Percentiles rank a stretch among this genome's conserved stretches.
Evolutionary conservation across 1,140 invertebrate species (phyloP).

Genomic region (Anagrus nilaparvatae): DNA sequence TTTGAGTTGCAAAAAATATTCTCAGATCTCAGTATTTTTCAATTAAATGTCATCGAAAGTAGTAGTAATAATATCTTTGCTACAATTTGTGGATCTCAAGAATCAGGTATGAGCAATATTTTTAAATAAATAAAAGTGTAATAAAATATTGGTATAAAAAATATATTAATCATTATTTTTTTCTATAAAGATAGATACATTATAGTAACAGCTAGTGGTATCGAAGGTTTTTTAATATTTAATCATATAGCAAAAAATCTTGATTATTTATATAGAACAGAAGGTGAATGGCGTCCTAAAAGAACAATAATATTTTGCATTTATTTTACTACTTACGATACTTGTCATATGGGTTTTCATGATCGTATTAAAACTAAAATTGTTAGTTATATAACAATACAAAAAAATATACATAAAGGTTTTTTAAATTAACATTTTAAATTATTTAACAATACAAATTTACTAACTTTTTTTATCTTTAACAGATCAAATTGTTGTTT

Average conservation of each 20-base stretch:
- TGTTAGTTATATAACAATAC: slow-evolving; percentile 29
- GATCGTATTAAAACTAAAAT: slow-evolving; percentile 24
- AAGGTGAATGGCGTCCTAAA: slow-evolving; percentile 29
- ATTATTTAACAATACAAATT: slow-evolving; percentile 3
- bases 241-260: slow-evolving; percentile 29
- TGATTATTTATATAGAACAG: slow-evolving; percentile 19
- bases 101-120: slow-evolving; percentile 26
- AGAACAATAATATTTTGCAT: slow-evolving; percentile 34
- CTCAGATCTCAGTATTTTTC: slow-evolving; percentile 14
- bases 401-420: slow-evolving; percentile 28
- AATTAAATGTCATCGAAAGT: slow-evolving; percentile 17
- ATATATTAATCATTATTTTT: slow-evolving; percentile 4
- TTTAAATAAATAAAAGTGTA: too few species aligned
- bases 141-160: neutral
- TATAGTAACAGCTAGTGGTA: slow-evolving; percentile 27
- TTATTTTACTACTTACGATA: slow-evolving; percentile 24
- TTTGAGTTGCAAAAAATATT: slow-evolving; percentile 14
- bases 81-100: slow-evolving; percentile 25
- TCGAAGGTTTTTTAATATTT: slow-evolving; percentile 25
- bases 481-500: slow-evolving; percentile 23
- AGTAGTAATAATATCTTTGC: slow-evolving; percentile 23
- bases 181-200: slow-evolving; percentile 32
- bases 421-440: slow-evolving; percentile 5
- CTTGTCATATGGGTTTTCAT: slow-evolving; percentile 25
- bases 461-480: slow-evolving; percentile 15